Evolutionary conservation across 2,888 invertebrate genomes (phyloP), one percentile per base, ranked within the genome.

Genomic region (Ethmia dodecea): DNA sequence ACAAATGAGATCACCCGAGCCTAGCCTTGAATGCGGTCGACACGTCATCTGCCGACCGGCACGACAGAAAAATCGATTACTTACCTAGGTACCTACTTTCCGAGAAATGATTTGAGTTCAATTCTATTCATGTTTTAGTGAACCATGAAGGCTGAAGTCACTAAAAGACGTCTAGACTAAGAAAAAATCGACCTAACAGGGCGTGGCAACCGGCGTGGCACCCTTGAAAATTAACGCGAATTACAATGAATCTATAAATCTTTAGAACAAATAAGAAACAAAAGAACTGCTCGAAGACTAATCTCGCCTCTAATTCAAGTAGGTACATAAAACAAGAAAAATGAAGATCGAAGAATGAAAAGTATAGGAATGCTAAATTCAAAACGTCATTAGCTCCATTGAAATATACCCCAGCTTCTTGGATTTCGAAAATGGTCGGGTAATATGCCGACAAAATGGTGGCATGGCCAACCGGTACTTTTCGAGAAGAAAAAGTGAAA

Each of bases 391-490:
- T 8, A 39, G 22, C 5, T 13, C 16, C 10, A 11, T 26, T 26
- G 22, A 22, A 22, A n/a, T 22, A 22, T 22, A 1, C n/a, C n/a
- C n/a, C n/a, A 9, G 22, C n/a, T 22, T 3, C 12, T 3, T 11
- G 11, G 11, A 33, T 38, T 41, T 47, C 40, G 33, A 52, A 54
- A 41, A 41, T 36, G 49, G 52, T 40, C 54, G 53, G 44, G n/a
- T 51, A 35, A 35, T 35, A 51, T 35, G 64, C 69, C 63, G 72
- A 76, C 77, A 81, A 83, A 68, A 84, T 84, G 83, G 81, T 70
- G 78, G 73, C 71, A 52, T 62, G 60, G 46, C 62, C 64, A 64
- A 47, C 69, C 67, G 69, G 75, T 52, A 62, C 54, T 55, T 54
- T 41, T 33, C 38, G 41, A 31, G 45, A 55, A 26, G 46, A 40